A percentile compares a stretch with the other conserved stretches of the same genome.
phyloP scores from a whole-genome alignment of 1,140 invertebrate genomes.

The Bombus soroeensis region DNA sequence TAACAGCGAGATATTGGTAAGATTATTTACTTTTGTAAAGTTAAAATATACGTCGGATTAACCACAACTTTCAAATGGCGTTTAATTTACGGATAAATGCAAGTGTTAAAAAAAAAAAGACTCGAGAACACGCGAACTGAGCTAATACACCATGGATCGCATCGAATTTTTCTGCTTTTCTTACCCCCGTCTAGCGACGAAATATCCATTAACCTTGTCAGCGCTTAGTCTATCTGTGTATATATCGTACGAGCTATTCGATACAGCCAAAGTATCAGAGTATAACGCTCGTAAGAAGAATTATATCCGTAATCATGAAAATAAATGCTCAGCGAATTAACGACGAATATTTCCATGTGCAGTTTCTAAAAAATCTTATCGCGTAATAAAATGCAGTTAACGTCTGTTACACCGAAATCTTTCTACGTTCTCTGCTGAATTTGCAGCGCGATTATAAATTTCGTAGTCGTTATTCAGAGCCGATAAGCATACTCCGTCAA shows the following conservation, averaged over 20 bases:
- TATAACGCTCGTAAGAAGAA: too few relatives aligned
- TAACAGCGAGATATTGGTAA: too few relatives aligned
- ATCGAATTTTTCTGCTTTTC: too few relatives aligned
- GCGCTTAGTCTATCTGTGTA: too few relatives aligned
- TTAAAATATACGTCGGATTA: slow-evolving; percentile 44
- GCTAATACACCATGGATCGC: not conserved
- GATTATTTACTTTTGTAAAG: not conserved
- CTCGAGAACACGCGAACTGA: not conserved
- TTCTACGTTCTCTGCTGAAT: not conserved
- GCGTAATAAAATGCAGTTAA: not conserved
- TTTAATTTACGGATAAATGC: not conserved
- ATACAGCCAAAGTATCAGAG: too few relatives aligned
- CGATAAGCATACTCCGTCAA: not conserved
- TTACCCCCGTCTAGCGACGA: too few relatives aligned
- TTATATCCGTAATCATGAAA: not conserved
- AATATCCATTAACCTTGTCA: too few relatives aligned
- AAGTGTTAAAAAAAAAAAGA: slow-evolving; percentile 14
- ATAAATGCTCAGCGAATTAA: not conserved
- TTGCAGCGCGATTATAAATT: not conserved
- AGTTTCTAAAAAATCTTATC: not conserved
- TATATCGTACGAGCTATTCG: too few relatives aligned
- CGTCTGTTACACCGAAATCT: too few relatives aligned
- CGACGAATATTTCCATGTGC: not conserved
- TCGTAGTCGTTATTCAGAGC: not conserved
- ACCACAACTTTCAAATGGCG: slow-evolving; percentile 21